phyloP scores from a whole-genome alignment of 2,797 vertebrate species.

The Philypnodon macrostomus region DNA sequence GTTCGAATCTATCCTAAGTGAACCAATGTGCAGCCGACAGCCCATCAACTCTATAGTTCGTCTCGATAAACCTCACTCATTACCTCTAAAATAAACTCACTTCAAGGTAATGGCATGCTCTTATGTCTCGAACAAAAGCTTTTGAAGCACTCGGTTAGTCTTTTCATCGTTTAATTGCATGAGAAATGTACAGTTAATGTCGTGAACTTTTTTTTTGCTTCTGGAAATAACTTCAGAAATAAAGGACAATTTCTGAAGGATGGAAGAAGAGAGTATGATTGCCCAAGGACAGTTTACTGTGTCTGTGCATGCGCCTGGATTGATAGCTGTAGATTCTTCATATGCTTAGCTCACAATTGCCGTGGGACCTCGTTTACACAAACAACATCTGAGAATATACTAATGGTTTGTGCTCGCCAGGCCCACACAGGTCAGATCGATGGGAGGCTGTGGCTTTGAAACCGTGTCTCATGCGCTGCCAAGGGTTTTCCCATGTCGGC shows the following conservation, averaged over 20 bases:
- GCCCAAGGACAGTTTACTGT: conserved; percentile 69
- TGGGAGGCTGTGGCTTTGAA: conserved; percentile 67
- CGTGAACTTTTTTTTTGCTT: conserved; percentile 28
- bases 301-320: conserved; percentile 49
- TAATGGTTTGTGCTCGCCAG: conserved; percentile 72
- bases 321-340: conserved; percentile 50
- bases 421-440: conserved; percentile 80
- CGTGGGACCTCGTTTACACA: conserved; percentile 72
- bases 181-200: conserved; percentile 11
- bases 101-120: conserved; percentile 19
- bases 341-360: conserved; percentile 54
- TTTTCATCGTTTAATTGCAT: conserved; percentile 33
- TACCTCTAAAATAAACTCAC: conserved; percentile 22
- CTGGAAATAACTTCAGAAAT: conserved; percentile 28
- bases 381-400: conserved; percentile 65
- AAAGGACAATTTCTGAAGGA: conserved; percentile 21
- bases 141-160: conserved; percentile 14
- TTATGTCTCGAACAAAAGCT: conserved; percentile 17
- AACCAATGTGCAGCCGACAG: conserved; percentile 19
- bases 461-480: conserved; percentile 70
- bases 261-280: conserved; percentile 21
- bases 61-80: background rate
- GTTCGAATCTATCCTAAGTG: conserved; percentile 26
- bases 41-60: conserved; percentile 40
- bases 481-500: conserved; percentile 70